phyloP scores from a whole-genome alignment of 2,797 vertebrate genomes.

The Brachyalestes nurse region DNA sequence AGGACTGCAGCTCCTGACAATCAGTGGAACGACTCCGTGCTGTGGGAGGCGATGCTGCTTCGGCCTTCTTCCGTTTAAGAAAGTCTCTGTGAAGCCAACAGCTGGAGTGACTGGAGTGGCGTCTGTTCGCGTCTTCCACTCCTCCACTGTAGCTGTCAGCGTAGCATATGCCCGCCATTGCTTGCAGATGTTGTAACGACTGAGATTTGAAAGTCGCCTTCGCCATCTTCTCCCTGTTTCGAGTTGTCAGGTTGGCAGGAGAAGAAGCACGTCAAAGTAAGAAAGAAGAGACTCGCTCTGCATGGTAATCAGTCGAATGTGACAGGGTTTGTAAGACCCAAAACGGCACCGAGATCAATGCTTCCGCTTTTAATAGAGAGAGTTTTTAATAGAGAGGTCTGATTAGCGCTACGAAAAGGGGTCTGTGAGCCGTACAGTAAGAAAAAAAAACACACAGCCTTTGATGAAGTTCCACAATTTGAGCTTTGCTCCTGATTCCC shows the following conservation, averaged over 20 bases:
- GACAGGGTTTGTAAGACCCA: constrained; percentile 20
- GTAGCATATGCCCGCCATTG: constrained; percentile 46
- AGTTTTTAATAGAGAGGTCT: constrained; percentile 32
- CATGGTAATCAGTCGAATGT: constrained; percentile 36
- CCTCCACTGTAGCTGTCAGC: constrained; percentile 37
- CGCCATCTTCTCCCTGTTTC: constrained; percentile 34
- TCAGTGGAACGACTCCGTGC: constrained; percentile 8
- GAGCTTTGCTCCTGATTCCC: constrained; percentile 28
- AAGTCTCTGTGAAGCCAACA: constrained; percentile 31
- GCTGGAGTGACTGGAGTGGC: constrained; percentile 45
- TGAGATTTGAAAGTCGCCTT: constrained; percentile 40
- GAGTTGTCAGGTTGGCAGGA: constrained; percentile 37
- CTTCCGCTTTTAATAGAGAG: constrained; percentile 29
- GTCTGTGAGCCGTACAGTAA: constrained; percentile 2
- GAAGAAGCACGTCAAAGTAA: neutral
- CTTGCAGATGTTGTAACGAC: constrained; percentile 53
- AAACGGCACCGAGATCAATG: constrained; percentile 20
- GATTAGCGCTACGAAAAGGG: constrained; percentile 28
- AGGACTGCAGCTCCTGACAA: neutral
- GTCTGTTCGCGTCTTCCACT: constrained; percentile 52
- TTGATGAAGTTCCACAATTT: constrained; percentile 45
- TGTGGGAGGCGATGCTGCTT: constrained; percentile 24
- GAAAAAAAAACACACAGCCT: constrained; percentile 17
- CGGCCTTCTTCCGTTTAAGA: neutral
- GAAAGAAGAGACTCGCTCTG: constrained; percentile 16